Percentiles rank a stretch among this genome's conserved stretches.
Conservation (phyloP, 2,797 vertebrate species). For the Astyanax mexicanus region DNA sequence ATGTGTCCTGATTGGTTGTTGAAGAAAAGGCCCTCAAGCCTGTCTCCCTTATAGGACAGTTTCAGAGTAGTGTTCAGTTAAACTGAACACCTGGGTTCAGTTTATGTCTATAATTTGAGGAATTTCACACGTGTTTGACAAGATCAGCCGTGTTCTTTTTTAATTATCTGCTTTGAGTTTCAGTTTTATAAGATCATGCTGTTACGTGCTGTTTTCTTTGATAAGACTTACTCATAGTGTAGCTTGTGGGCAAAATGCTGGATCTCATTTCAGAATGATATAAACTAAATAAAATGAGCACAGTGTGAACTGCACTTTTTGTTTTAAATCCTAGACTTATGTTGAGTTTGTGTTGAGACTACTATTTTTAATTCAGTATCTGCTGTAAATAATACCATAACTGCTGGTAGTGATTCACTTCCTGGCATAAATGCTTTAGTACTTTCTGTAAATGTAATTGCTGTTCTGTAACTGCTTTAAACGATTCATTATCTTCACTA, state of each 20-base stretch:
- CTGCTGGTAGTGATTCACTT: too few species aligned
- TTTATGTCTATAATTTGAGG: not conserved
- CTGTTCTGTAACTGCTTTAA: too few species aligned
- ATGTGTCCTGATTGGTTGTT: not conserved
- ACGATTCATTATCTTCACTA: too few species aligned
- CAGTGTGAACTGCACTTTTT: not conserved
- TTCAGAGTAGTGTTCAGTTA: not conserved
- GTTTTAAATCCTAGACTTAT: too few species aligned
- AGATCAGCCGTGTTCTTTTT: not conserved
- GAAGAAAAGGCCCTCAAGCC: not conserved
- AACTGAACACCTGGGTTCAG: slow-evolving; percentile 14
- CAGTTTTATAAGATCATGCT: not conserved
- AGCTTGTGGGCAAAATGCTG: too few species aligned
- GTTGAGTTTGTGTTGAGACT: too few species aligned
- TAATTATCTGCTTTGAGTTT: not conserved
- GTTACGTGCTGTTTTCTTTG: not conserved
- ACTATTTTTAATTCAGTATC: too few species aligned
- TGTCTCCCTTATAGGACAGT: not conserved
- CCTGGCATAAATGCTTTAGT: too few species aligned
- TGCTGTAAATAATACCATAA: too few species aligned
- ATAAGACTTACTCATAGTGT: not conserved
- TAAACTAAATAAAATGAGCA: too few species aligned
- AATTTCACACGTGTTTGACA: not conserved
- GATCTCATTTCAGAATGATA: too few species aligned
- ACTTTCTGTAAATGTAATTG: too few species aligned